phyloP scores from a whole-genome alignment of 2,888 invertebrate genomes.

The Cantharis nigra region DNA sequence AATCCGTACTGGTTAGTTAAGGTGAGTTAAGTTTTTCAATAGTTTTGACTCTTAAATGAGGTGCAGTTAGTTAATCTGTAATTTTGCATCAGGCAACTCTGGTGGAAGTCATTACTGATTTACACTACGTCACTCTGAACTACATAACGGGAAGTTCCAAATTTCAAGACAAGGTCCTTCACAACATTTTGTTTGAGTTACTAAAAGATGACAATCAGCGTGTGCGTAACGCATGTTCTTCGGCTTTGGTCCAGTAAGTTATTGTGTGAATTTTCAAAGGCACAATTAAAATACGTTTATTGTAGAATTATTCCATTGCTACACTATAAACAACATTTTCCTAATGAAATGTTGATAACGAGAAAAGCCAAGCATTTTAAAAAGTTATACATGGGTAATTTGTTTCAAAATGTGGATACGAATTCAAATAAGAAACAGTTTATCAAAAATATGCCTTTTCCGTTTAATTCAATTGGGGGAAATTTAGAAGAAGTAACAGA shows the following conservation, averaged over 20 bases:
- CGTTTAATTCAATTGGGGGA: constrained; percentile 52
- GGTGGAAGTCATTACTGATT: constrained; percentile 63
- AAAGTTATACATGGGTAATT: constrained; percentile 47
- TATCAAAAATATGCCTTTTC: constrained; percentile 59
- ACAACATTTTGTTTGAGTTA: constrained; percentile 66
- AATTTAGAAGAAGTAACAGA: constrained; percentile 51
- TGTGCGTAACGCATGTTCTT: constrained; percentile 73
- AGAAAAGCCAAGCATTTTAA: constrained; percentile 57
- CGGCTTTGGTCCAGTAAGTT: constrained; percentile 66
- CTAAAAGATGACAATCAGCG: constrained; percentile 77
- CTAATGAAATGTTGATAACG: constrained; percentile 61
- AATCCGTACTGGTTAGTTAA: constrained; percentile 88
- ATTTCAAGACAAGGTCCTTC: constrained; percentile 65
- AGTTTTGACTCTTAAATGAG: not conserved
- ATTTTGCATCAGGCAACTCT: constrained; percentile 62
- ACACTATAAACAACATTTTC: constrained; percentile 55
- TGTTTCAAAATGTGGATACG: constrained; percentile 36
- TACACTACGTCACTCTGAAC: constrained; percentile 64
- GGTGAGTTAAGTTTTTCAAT: constrained; percentile 57
- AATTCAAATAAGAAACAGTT: constrained; percentile 54
- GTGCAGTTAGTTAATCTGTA: not conserved
- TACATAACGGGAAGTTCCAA: constrained; percentile 58
- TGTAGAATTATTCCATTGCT: constrained; percentile 57
- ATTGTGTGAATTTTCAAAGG: constrained; percentile 6
- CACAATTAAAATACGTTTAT: constrained; percentile 28